Evolutionary conservation across 2,113 vertebrate genomes (phyloP).

Genomic region (Dendropsophus ebraccatus): DNA sequence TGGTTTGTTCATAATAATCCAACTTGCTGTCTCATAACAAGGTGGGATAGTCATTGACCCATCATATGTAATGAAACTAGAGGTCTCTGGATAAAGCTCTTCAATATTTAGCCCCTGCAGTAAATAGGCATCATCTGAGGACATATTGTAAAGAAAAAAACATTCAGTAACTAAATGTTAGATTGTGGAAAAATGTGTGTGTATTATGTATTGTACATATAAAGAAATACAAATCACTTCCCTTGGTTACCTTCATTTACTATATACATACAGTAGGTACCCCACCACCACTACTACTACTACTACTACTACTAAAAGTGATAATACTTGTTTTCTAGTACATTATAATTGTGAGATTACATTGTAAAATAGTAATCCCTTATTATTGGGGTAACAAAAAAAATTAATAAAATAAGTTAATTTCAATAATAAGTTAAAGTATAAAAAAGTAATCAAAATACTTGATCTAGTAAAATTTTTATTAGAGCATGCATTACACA

Average conservation of each 20-base stretch:
- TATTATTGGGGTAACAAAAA: too few species aligned
- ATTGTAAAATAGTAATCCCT: too few species aligned
- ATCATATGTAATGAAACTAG: conserved; percentile 96
- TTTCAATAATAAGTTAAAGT: too few species aligned
- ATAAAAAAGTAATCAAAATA: too few species aligned
- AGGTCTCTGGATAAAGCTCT: conserved; percentile 95
- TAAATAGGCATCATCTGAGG: conserved; percentile 94
- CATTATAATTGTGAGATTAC: too few species aligned
- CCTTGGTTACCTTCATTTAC: not conserved
- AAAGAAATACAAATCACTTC: not conserved
- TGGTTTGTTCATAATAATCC: conserved; percentile 99
- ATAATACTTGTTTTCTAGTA: too few species aligned
- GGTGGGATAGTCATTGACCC: conserved; percentile 98
- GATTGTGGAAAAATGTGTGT: not conserved
- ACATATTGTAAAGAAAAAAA: conserved; percentile 61
- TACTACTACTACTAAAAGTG: too few species aligned
- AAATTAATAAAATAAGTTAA: too few species aligned
- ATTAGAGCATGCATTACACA: too few species aligned
- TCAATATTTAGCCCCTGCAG: conserved; percentile 95
- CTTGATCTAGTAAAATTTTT: too few species aligned
- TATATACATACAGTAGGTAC: not conserved
- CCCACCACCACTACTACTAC: not conserved
- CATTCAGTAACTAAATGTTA: conserved; percentile 15
- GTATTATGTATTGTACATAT: too few species aligned
- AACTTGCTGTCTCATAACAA: conserved; percentile 95